Conservation (phyloP, 1,140 invertebrate species). For the Caenorhabditis inopinata region DNA sequence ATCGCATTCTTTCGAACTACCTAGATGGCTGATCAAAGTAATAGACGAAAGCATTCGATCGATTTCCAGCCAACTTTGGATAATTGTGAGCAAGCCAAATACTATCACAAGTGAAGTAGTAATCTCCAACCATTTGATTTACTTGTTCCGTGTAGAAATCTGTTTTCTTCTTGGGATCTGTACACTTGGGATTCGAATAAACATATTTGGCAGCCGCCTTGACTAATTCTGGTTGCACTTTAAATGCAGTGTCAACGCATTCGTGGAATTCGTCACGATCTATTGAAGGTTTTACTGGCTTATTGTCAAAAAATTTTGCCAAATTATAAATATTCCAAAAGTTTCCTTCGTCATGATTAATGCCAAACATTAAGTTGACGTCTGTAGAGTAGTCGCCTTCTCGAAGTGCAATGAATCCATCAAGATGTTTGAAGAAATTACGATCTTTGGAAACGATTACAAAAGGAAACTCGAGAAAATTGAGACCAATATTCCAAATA, state of each 20-base stretch:
- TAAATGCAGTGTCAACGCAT: conserved; percentile 55
- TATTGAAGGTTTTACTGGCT: conserved; percentile 55
- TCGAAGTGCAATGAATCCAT: conserved; percentile 60
- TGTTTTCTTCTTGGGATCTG: conserved; percentile 49
- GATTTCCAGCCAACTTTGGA: conserved; percentile 33
- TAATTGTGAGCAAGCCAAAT: conserved; percentile 65
- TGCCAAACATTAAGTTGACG: conserved; percentile 66
- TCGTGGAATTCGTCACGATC: conserved; percentile 59
- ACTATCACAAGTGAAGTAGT: conserved; percentile 65
- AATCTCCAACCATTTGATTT: conserved; percentile 65
- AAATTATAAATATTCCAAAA: conserved; percentile 66
- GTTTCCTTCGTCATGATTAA: conserved; percentile 65
- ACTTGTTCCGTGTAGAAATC: conserved; percentile 62
- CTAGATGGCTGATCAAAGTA: conserved; percentile 64
- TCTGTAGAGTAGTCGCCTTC: conserved; percentile 55
- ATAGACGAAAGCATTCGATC: conserved; percentile 61
- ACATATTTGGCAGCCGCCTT: conserved; percentile 61
- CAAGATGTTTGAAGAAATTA: conserved; percentile 63
- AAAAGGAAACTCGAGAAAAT: conserved; percentile 64
- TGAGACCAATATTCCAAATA: conserved; percentile 60
- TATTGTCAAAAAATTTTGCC: conserved; percentile 60
- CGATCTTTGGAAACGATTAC: conserved; percentile 63
- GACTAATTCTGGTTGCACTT: conserved; percentile 56
- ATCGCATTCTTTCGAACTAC: background rate
- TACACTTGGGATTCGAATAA: conserved; percentile 57